Evolutionary conservation across 2,113 vertebrate species (phyloP), one percentile per base, ranked within the genome.

Genomic region (Amazona vittata): DNA sequence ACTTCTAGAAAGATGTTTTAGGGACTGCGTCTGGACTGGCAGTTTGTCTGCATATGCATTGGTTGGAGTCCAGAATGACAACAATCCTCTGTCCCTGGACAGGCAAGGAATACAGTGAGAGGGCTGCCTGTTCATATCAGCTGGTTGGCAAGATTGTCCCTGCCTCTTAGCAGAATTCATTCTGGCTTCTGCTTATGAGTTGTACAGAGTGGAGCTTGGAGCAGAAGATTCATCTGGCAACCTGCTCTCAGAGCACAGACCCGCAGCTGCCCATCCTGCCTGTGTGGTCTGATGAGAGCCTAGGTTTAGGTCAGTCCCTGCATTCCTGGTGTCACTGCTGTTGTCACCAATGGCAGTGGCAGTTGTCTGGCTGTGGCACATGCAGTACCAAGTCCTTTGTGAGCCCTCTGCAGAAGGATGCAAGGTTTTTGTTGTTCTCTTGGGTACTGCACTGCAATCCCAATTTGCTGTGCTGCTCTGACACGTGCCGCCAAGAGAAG

Each of bases 221-320:
- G 1, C 50, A 28, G 18, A 77, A 68, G 69, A 74, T 59, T 49
- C 83, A 69, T 90, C 91, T 8, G 15, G 60, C 15, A 71, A 68
- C 49, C 83, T 10, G 5, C 60, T 83, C 71, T 29, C 41, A 5
- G 68, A 33, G 39, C 1, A 0, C 64, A 52, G 68, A 29, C 2
- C 2, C 26, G 22, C 0, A 1, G 73, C 86, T 78, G 86, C 53
- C 91, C 37, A 16, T 93, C 62, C 86, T 90, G 92, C 46, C n/a
- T 64, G 77, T n/a, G 2, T 12, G 13, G 83, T 67, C 91, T 93
- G 91, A 60, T 79, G 73, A 91, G 46, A 86, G 21, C 9, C 0
- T 10, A 33, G 52, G 83, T 80, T 93, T 39, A 60, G 83, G 76
- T 79, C 93, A 76, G 92, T 92, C 87, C 83, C 92, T 90, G 90